Percentiles rank a stretch among this genome's conserved stretches.
Evolutionary conservation across 2,888 invertebrate genomes (phyloP).

Genomic region (Neoscelio sp.): DNA sequence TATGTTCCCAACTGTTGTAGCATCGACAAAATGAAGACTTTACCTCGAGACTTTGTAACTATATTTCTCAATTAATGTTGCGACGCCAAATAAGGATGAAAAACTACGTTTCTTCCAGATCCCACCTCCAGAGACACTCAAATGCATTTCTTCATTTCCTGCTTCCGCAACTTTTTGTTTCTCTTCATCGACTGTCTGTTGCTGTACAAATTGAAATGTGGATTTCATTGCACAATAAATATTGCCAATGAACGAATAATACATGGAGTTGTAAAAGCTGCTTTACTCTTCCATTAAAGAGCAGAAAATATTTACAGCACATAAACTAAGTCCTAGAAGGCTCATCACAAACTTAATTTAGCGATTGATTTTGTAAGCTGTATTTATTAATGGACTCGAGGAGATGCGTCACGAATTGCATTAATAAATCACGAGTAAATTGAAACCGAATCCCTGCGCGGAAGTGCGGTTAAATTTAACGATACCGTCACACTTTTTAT

Average conservation of each 20-base stretch:
- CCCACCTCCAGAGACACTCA: conserved; percentile 17
- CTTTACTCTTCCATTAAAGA: conserved; percentile 1
- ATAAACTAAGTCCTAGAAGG: conserved; percentile 10
- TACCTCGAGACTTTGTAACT: conserved; percentile 20
- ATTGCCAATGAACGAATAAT: conserved; percentile 18
- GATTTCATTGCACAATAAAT: background rate
- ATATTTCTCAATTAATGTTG: conserved; percentile 27
- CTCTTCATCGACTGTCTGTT: conserved; percentile 17
- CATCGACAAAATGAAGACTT: conserved; percentile 4
- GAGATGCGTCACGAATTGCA: conserved; percentile 3
- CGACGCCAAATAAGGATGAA: conserved; percentile 9
- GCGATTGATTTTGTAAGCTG: conserved; percentile 17
- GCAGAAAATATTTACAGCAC: conserved; percentile 18
- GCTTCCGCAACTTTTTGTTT: conserved; percentile 10
- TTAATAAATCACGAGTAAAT: conserved; percentile 9
- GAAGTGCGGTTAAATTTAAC: too few species aligned
- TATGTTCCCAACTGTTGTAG: too few species aligned
- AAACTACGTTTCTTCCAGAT: conserved; percentile 23
- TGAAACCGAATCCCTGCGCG: too few species aligned
- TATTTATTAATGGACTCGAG: conserved; percentile 8
- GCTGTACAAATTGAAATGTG: conserved; percentile 5
- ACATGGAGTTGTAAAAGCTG: background rate
- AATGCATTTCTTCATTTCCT: conserved; percentile 15
- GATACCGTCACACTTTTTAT: too few species aligned
- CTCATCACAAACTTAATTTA: conserved; percentile 1